Percentiles rank a stretch among this genome's conserved stretches.
Conservation (phyloP, 2,797 vertebrate species). For the Cirrhinus molitorella region DNA sequence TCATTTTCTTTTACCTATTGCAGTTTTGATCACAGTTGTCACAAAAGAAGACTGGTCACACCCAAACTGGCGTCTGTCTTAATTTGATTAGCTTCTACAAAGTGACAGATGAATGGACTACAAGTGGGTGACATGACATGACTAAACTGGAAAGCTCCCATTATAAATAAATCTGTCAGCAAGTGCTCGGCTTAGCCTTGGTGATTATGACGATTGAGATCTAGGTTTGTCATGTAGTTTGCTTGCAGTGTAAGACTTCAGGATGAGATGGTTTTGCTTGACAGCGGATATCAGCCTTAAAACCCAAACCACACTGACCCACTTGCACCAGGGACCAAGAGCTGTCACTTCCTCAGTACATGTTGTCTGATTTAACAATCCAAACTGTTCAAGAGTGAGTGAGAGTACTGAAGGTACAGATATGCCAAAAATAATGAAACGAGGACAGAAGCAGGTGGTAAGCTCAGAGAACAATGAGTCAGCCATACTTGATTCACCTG, state of each 20-base stretch:
- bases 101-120: conserved; percentile 15
- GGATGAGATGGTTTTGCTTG: background rate
- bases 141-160: background rate
- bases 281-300: background rate
- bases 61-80: background rate
- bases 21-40: background rate
- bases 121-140: background rate
- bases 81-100: conserved; percentile 1
- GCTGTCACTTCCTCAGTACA: background rate
- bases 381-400: background rate
- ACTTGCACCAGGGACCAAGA: background rate
- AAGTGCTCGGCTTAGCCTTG: background rate
- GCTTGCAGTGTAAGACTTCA: background rate
- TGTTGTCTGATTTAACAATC: conserved; percentile 14
- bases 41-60: background rate
- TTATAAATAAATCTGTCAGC: conserved; percentile 16
- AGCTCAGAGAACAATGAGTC: background rate
- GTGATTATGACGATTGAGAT: background rate
- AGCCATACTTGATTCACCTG: background rate
- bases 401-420: background rate
- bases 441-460: background rate
- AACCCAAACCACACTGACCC: conserved; percentile 2
- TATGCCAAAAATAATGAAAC: background rate
- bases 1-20: background rate
- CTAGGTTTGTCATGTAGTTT: background rate